These are phyloP conservation scores for Chiroxiphia lanceolata DNA, from an alignment of 2,797 vertebrate species.

Conservation along the genomic window DNA sequence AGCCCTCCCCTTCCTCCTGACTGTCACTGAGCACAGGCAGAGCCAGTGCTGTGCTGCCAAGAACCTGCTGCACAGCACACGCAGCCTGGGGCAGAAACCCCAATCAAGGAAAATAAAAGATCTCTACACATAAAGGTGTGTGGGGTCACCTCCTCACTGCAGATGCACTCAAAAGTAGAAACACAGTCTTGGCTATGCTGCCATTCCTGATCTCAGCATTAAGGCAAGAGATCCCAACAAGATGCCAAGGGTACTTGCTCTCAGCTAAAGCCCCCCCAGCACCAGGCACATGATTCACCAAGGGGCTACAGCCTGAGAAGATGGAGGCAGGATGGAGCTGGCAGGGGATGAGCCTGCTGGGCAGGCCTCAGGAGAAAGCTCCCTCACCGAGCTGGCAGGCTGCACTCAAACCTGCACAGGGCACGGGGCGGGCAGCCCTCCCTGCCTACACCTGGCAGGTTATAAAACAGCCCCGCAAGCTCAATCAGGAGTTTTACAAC, in stretches of 20 bases:
- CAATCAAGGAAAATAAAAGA: neutral
- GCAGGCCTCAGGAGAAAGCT: neutral
- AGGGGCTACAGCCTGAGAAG: neutral
- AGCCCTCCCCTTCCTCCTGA: neutral
- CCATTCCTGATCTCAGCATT: neutral
- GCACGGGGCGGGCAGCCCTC: neutral
- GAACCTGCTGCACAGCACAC: fast-evolving
- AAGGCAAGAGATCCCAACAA: neutral
- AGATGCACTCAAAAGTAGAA: neutral
- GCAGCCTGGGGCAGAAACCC: neutral
- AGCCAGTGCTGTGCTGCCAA: neutral
- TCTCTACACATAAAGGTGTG: neutral
- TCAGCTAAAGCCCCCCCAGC: neutral
- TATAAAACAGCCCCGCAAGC: conserved; percentile 42
- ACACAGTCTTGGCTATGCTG: neutral
- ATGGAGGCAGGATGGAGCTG: neutral
- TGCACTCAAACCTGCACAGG: neutral
- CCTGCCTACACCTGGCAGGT: conserved; percentile 49
- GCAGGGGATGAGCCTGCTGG: neutral
- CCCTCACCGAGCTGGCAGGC: neutral
- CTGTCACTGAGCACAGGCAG: neutral
- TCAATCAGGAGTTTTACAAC: conserved; percentile 62
- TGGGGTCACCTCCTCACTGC: neutral
- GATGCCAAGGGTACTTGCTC: neutral
- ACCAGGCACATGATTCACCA: fast-evolving